Percentiles rank a stretch among this genome's conserved stretches.
phyloP scores from a whole-genome alignment of 2,888 invertebrate species.

The Mythimna vitellina region DNA sequence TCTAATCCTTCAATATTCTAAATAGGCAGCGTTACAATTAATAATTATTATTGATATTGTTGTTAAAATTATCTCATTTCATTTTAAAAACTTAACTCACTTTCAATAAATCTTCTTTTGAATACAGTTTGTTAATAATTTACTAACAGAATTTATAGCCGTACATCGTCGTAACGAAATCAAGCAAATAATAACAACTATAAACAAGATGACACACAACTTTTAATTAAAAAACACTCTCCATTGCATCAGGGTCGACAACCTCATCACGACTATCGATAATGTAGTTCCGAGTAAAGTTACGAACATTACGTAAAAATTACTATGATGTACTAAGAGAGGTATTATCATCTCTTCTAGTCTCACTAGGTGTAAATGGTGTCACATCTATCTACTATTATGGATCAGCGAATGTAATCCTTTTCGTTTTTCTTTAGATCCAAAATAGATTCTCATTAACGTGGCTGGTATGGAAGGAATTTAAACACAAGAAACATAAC shows the following conservation, averaged over 20 bases:
- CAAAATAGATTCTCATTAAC: slow-evolving; percentile 38
- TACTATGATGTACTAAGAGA: slow-evolving; percentile 1
- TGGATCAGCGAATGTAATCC: background rate
- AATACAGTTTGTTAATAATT: slow-evolving; percentile 8
- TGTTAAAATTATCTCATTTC: background rate
- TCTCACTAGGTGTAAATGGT: background rate
- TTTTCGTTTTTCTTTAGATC: slow-evolving; percentile 1
- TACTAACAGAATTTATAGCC: background rate
- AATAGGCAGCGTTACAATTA: background rate
- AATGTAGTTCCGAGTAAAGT: slow-evolving; percentile 33
- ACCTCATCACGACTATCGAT: slow-evolving; percentile 43
- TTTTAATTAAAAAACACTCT: slow-evolving; percentile 51
- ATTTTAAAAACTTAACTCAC: background rate
- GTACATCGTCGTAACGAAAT: background rate
- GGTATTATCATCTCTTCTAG: background rate
- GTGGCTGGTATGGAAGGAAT: slow-evolving; percentile 38
- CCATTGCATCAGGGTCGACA: slow-evolving; percentile 36
- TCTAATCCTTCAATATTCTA: no score
- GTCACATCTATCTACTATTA: background rate
- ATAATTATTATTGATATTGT: background rate
- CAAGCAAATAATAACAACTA: background rate
- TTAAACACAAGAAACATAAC: slow-evolving; percentile 29
- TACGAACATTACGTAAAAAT: slow-evolving; percentile 28
- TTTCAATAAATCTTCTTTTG: slow-evolving; percentile 7
- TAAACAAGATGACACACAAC: slow-evolving; percentile 15